phyloP scores from a whole-genome alignment of 2,113 vertebrate genomes.

The Gymnorhina tibicen region DNA sequence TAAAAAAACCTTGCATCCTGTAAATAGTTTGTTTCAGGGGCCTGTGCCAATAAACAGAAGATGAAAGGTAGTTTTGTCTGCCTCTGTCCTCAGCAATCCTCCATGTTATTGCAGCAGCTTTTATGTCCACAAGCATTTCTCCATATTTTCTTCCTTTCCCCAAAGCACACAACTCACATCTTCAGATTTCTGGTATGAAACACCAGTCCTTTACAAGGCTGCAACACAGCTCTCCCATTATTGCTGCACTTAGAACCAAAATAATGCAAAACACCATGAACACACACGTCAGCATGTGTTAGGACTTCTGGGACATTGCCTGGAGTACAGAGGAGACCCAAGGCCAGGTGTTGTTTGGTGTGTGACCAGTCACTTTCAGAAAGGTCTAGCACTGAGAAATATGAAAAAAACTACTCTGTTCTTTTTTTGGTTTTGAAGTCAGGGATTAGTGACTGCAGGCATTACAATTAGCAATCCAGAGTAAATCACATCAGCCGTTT shows the following conservation, averaged over 20 bases:
- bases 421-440: background rate
- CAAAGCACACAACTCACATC: background rate
- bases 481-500: background rate
- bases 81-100: background rate
- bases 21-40: background rate
- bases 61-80: background rate
- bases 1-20: background rate
- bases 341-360: background rate
- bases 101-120: background rate
- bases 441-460: background rate
- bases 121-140: background rate
- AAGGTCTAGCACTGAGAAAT: background rate
- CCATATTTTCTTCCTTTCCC: background rate
- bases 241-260: background rate
- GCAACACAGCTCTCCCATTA: background rate
- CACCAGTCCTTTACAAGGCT: background rate
- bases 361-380: background rate
- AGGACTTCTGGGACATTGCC: background rate
- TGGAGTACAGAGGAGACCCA: background rate
- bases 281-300: background rate
- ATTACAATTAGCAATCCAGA: background rate
- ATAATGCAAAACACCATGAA: fast-evolving
- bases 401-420: fast-evolving
- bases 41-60: background rate
- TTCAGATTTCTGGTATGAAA: background rate